Conservation (phyloP, 2,888 invertebrate species). For the Resseliella maxima region DNA sequence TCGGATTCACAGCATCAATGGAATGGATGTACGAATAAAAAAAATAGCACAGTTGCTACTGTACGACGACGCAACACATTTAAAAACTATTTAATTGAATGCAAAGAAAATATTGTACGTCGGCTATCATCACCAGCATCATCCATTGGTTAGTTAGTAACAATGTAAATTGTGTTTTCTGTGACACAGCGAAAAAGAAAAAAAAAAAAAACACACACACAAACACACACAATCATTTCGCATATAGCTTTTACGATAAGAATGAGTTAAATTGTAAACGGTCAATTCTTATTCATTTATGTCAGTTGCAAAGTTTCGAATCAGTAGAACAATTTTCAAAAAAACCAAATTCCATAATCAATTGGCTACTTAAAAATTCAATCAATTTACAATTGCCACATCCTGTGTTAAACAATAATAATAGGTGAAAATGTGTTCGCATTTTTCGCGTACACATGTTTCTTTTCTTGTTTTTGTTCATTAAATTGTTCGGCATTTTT, state of each 20-base stretch:
- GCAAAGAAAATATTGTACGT: conserved; percentile 40
- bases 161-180: background rate
- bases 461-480: background rate
- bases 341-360: too few relatives aligned
- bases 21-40: conserved; percentile 6
- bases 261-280: too few relatives aligned
- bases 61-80: conserved; percentile 36
- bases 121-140: conserved; percentile 23
- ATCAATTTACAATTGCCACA: background rate
- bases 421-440: conserved; percentile 3
- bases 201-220: too few relatives aligned
- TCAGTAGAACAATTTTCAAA: too few relatives aligned
- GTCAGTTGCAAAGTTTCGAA: too few relatives aligned
- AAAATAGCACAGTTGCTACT: background rate
- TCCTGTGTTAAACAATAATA: background rate
- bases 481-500: conserved; percentile 34
- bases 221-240: background rate
- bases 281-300: background rate
- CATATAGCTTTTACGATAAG: background rate
- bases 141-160: conserved; percentile 3
- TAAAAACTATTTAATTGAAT: conserved; percentile 25
- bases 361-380: background rate
- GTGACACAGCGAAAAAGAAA: too few relatives aligned
- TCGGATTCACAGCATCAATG: conserved; percentile 10
- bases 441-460: too few relatives aligned